Percentiles rank a stretch among this genome's conserved stretches.
phyloP scores from a whole-genome alignment of 2,888 invertebrate species.

The Erynnis tages region DNA sequence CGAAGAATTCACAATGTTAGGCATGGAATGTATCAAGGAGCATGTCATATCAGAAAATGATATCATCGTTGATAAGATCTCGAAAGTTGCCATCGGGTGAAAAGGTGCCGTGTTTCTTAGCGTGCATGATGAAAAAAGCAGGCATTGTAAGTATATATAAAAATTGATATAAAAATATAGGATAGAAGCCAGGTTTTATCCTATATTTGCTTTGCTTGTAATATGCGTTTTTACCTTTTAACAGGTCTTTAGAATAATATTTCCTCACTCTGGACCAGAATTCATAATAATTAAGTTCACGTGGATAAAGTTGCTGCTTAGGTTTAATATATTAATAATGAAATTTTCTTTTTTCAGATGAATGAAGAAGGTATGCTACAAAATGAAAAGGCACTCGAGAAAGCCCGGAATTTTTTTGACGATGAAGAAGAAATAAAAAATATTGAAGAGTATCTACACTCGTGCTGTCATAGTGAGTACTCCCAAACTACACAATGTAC shows the following conservation, averaged over 20 bases:
- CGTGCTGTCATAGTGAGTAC: conserved; percentile 57
- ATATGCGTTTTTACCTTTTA: too few species aligned
- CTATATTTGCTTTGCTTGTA: too few species aligned
- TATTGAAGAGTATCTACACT: conserved; percentile 58
- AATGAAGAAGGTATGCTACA: conserved; percentile 57
- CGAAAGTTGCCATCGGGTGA: conserved; percentile 51
- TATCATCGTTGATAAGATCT: conserved; percentile 45
- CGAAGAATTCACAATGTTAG: conserved; percentile 54
- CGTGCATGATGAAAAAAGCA: conserved; percentile 58
- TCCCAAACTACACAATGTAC: too few species aligned
- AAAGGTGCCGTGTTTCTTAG: conserved; percentile 62
- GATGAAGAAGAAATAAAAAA: conserved; percentile 58
- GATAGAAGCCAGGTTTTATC: too few species aligned
- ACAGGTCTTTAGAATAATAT: too few species aligned
- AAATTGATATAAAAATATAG: too few species aligned
- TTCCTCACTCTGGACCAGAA: too few species aligned
- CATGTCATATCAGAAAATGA: conserved; percentile 52
- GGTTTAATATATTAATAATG: background rate
- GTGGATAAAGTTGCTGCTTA: too few species aligned
- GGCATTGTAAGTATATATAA: conserved; percentile 54
- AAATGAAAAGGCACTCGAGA: conserved; percentile 56
- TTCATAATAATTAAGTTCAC: too few species aligned
- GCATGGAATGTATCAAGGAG: conserved; percentile 54
- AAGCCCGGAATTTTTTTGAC: conserved; percentile 55
- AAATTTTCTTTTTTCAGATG: conserved; percentile 44